phyloP scores from a whole-genome alignment of 2,113 vertebrate genomes.

The Rafetus swinhoei region DNA sequence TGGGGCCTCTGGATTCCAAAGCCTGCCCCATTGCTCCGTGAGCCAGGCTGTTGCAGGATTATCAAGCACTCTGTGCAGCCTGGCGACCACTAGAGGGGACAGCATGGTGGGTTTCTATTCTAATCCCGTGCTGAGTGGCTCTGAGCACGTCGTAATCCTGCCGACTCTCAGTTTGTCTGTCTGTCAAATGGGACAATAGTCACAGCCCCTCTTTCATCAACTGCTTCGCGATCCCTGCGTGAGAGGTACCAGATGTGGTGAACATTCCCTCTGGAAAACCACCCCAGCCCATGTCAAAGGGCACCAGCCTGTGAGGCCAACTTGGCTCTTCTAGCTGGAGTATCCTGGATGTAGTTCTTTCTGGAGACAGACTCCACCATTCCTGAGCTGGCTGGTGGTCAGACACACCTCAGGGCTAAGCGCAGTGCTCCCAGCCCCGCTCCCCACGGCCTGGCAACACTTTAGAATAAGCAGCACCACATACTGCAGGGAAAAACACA shows the following conservation, averaged over 20 bases:
- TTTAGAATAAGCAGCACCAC: accelerated
- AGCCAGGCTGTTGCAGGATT: neutral
- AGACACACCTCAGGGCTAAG: neutral
- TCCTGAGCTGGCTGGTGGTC: neutral
- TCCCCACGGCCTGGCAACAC: neutral
- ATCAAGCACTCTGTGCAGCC: neutral
- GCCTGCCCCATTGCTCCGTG: neutral
- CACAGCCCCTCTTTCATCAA: neutral
- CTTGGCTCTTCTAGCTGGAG: neutral
- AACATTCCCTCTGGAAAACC: neutral
- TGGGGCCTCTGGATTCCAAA: neutral
- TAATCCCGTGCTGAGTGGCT: neutral
- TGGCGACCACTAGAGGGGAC: neutral
- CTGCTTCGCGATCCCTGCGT: neutral
- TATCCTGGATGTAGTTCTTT: neutral
- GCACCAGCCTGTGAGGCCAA: neutral
- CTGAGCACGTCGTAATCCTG: neutral
- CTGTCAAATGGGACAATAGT: neutral
- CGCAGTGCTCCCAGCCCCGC: neutral
- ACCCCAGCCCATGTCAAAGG: neutral
- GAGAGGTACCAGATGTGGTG: neutral
- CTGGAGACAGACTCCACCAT: neutral
- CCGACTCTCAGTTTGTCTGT: neutral
- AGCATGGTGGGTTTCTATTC: neutral
- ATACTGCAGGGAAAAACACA: too few relatives aligned